Evolutionary conservation across 2,113 vertebrate genomes (phyloP).

Genomic region (Microcebus tavaratra): DNA sequence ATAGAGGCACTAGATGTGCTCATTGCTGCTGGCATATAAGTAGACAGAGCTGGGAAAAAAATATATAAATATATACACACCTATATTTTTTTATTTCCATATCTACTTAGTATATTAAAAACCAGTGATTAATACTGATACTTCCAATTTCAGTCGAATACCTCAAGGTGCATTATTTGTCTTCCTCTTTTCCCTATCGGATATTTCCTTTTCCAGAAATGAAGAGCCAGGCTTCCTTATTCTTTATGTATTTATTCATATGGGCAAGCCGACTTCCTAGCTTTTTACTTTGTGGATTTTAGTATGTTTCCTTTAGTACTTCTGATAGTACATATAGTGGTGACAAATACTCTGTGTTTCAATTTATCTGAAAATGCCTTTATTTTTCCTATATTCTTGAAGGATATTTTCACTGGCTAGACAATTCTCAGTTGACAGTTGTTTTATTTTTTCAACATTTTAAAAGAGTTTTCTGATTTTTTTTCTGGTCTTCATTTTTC

Average conservation of each 20-base stretch:
- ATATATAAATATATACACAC: not conserved
- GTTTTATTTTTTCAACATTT: not conserved
- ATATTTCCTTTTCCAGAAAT: not conserved
- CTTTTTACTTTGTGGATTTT: not conserved
- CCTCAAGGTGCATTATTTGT: not conserved
- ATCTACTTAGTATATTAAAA: not conserved
- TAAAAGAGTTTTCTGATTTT: not conserved
- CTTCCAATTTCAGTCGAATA: not conserved
- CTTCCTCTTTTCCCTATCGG: not conserved
- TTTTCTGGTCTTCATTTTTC: not conserved
- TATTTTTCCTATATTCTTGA: not conserved
- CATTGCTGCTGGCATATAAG: not conserved
- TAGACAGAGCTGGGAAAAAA: not conserved
- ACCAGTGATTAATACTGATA: not conserved
- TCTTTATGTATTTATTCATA: not conserved
- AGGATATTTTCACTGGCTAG: not conserved
- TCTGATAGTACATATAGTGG: not conserved
- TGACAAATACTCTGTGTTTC: not conserved
- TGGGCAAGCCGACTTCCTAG: not conserved
- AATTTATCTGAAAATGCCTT: not conserved
- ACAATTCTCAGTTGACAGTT: not conserved
- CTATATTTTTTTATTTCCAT: not conserved
- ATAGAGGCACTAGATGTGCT: not conserved
- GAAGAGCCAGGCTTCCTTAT: not conserved
- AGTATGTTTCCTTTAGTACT: not conserved